Base-by-base conservation (phyloP, 2,113 vertebrate genomes). In the Calidris pugnax region DNA sequence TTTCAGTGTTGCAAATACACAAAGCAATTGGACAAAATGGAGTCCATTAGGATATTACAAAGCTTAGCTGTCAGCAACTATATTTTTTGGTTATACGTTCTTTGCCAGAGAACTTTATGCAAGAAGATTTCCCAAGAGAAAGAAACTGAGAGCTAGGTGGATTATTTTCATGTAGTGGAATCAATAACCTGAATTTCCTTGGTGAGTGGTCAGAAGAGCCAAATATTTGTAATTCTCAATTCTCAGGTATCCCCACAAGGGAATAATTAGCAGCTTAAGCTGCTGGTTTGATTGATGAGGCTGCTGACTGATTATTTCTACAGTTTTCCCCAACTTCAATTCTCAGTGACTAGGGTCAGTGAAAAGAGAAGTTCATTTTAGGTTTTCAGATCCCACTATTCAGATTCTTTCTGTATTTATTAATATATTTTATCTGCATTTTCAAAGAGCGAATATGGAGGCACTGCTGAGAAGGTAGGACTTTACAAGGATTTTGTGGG, bases 261-360 rank as follows among this genome's bases (percentile, higher is more conserved):
- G 76, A 97, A 91, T 97, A 90, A 97, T 96, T 92, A 96, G 86
- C 73, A 94, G 89, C 62, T 41, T 90, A 96, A 92, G 57, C 43
- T 89, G 35, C 67, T 91, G 59, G 67, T 83, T 95, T 97, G 95
- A 96, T 96, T 95, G 95, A 96, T 97, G 95, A 96, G 85, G 82
- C 76, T 89, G 89, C 67, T 69, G 60, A 94, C 51, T 95, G 88
- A 91, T 95, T 94, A 74, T 90, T 96, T 96, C 79, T 95, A 57
- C 88, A 90, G 32, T 93, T 94, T 95, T 90, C 73, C n/a, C 39
- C 1, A 1, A 86, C 76, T 92, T 92, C 84, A 87, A n/a, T 74
- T 95, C 80, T 85, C 24, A 3, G 39, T 87, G 69, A 84, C 28
- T 43, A 53, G 43, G 73, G 80, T 92, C 89, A 94, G 69, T 56